These are phyloP conservation scores for Rotaria macrura DNA, from an alignment of 2,888 invertebrate genomes.

Conservation along the genomic window DNA sequence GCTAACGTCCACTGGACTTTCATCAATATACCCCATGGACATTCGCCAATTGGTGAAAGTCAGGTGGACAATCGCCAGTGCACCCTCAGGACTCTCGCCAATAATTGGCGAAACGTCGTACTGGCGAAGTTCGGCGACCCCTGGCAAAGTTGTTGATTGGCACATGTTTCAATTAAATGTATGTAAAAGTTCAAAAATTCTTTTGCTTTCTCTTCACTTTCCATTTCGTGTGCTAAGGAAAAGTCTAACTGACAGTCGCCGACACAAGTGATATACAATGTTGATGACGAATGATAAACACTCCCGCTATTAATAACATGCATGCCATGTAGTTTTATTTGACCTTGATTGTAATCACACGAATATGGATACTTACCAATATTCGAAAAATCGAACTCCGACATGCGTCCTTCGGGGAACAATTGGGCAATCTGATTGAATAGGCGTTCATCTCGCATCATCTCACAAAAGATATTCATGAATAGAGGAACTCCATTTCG, in stretches of 20 bases:
- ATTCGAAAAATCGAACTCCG: not conserved
- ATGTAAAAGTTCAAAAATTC: too few species aligned
- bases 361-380: not conserved
- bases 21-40: too few species aligned
- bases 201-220: too few species aligned
- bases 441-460: not conserved
- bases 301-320: not conserved
- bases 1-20: too few species aligned
- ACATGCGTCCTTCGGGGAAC: not conserved
- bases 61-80: too few species aligned
- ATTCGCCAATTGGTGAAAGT: too few species aligned
- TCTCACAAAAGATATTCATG: not conserved
- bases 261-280: not conserved
- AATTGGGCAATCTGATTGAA: not conserved
- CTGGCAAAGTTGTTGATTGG: too few species aligned
- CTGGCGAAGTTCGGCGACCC: too few species aligned
- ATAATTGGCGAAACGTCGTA: too few species aligned
- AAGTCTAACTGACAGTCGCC: not conserved
- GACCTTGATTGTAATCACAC: not conserved
- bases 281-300: not conserved
- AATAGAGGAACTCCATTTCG: not conserved
- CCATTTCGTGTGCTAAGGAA: too few species aligned
- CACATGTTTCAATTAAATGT: too few species aligned
- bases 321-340: not conserved
- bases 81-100: too few species aligned